Base-by-base conservation (phyloP, 92 coral and sea anemone species). In the Actinostola sp. region DNA sequence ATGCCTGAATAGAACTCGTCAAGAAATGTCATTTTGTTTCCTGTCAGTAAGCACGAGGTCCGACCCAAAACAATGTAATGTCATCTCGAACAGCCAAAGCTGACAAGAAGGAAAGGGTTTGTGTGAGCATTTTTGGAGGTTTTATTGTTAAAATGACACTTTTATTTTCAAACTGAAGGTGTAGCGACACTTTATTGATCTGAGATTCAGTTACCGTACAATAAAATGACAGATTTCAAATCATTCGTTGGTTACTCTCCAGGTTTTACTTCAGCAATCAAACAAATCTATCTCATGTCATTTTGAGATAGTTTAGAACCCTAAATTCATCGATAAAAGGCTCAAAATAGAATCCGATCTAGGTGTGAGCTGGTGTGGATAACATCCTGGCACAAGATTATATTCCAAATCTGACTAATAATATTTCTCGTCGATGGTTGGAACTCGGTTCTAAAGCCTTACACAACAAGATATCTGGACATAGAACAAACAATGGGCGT, bases 41-140 rank as follows among this genome's bases (percentile, higher is more conserved):
- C 74, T 68, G 74, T 51, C 21, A 23, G 12, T 34, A 21, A 32
- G 50, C 74, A 68, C 74, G 74, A 68, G 74, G 74, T 49, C 62
- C 38, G 74, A 62, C 39, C 74, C 46, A 43, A 29, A 68, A 68
- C 74, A 68, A 38, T 50, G 62, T 68, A 33, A 51, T 68, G 31
- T 64, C 70, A 42, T 10, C 31, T 6, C 33, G 45, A 7, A 14
- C 45, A 39, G 8, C 45, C 8, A 19, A 64, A 64, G 54, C 54
- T 64, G 70, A 39, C 70, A 64, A 44, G 54, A 46, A 64, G 8
- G 14, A 25, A 24, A 61, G 11, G 46, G 66, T 61, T 61, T 34
- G 27, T 35, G 24, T 46, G 53, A 46, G 10, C 8, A 52, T 24
- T 19, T 36, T 36, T 11, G 11, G 42, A 36, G 11, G 42, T 4